Evolutionary conservation across 2,888 invertebrate genomes (phyloP).

Genomic region (Troglohyphantes excavatus): DNA sequence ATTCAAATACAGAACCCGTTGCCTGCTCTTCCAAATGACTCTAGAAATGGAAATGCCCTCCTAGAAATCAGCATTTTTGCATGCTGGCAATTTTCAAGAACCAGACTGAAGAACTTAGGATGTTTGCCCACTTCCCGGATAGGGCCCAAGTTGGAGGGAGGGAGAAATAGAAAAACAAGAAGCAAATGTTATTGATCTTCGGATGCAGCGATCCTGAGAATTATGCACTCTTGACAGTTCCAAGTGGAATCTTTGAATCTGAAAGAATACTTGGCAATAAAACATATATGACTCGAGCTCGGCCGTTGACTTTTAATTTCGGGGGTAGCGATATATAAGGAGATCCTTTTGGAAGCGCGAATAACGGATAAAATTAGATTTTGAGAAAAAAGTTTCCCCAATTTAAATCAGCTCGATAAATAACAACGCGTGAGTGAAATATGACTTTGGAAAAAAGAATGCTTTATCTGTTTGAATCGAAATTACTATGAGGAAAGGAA

Average conservation of each 20-base stretch:
- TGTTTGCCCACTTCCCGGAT: constrained; percentile 58
- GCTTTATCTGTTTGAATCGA: constrained; percentile 18
- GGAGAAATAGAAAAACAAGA: constrained; percentile 16
- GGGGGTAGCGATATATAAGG: constrained; percentile 41
- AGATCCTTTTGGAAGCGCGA: constrained; percentile 36
- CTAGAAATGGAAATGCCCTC: constrained; percentile 64
- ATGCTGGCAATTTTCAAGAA: constrained; percentile 65
- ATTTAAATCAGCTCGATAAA: constrained; percentile 61
- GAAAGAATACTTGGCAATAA: constrained; percentile 67
- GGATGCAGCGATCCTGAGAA: constrained; percentile 33
- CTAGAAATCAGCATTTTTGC: constrained; percentile 71
- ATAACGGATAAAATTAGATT: constrained; percentile 63
- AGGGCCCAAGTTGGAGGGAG: constrained; percentile 7
- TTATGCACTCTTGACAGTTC: constrained; percentile 66
- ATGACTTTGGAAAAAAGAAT: constrained; percentile 34
- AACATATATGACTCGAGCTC: constrained; percentile 38
- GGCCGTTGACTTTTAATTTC: constrained; percentile 59
- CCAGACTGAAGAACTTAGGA: constrained; percentile 54
- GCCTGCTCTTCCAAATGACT: constrained; percentile 65
- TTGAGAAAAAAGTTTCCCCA: constrained; percentile 8
- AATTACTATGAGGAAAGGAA: constrained; percentile 30
- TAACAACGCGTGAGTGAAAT: constrained; percentile 42
- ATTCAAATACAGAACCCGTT: constrained; percentile 70
- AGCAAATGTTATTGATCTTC: constrained; percentile 72
- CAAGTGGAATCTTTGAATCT: constrained; percentile 69